A percentile compares a stretch with the other conserved stretches of the same genome.
phyloP scores from a whole-genome alignment of 2,797 vertebrate genomes.

The Cetoscarus ocellatus region DNA sequence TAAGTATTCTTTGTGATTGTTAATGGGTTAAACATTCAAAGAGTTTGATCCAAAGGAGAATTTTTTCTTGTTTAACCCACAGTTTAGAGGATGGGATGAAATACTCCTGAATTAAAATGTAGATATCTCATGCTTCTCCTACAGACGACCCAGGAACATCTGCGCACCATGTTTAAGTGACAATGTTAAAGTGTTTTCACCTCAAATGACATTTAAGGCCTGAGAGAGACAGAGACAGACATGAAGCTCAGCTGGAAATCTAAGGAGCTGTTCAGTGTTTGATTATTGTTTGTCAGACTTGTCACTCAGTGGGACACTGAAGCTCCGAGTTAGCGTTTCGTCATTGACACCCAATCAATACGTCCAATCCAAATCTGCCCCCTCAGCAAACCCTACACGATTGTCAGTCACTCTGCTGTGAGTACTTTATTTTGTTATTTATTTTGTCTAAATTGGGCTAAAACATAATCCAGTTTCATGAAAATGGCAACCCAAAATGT shows the following conservation, averaged over 20 bases:
- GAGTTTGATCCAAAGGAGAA: too few species aligned
- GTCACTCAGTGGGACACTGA: conserved; percentile 2
- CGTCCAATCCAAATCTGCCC: not conserved
- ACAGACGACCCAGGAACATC: not conserved
- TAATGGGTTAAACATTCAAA: too few species aligned
- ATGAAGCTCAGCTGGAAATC: conserved; percentile 29
- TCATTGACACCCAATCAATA: conserved; percentile 29
- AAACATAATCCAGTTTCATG: not conserved
- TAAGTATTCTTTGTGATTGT: too few species aligned
- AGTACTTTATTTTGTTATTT: too few species aligned
- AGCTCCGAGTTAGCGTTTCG: not conserved
- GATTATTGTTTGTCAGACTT: conserved; percentile 36
- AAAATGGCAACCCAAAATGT: not conserved
- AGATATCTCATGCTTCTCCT: too few species aligned
- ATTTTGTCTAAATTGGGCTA: not conserved
- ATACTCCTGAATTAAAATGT: too few species aligned
- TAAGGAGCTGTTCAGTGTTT: conserved; percentile 35
- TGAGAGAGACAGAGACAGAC: not conserved
- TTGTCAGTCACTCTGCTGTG: not conserved
- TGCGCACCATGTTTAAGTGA: too few species aligned
- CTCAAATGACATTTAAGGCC: not conserved
- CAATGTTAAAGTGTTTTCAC: too few species aligned
- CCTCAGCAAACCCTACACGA: not conserved
- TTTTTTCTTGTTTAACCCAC: too few species aligned
- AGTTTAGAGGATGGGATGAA: too few species aligned